Evolutionary conservation across 2,888 invertebrate genomes (phyloP).

Genomic region (Clostera curtula): DNA sequence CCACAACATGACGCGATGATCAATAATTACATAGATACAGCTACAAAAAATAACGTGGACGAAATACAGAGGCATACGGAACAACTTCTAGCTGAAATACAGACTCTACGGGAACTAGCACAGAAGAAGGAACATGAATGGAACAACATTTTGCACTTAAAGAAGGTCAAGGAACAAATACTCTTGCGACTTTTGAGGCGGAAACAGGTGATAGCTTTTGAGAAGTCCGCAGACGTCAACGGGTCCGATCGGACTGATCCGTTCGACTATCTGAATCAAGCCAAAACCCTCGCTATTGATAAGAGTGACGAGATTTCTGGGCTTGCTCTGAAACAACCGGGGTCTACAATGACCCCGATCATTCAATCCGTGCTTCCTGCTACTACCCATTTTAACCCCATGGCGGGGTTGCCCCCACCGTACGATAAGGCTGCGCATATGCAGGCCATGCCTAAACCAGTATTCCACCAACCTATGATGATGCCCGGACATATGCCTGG

Average conservation of each 20-base stretch:
- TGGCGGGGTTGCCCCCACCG: constrained; percentile 60
- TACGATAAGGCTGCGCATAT: constrained; percentile 63
- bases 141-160: constrained; percentile 87
- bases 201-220: constrained; percentile 76
- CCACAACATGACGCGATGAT: constrained; percentile 76
- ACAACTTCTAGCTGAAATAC: constrained; percentile 78
- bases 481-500: constrained; percentile 56
- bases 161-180: constrained; percentile 90
- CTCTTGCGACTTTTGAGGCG: constrained; percentile 81
- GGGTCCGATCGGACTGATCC: constrained; percentile 54
- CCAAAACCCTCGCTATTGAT: constrained; percentile 61
- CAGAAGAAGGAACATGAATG: constrained; percentile 89
- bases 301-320: constrained; percentile 69
- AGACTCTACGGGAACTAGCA: constrained; percentile 82
- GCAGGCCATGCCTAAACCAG: constrained; percentile 59
- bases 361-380: constrained; percentile 53
- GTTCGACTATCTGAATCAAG: constrained; percentile 58
- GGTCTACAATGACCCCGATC: constrained; percentile 43
- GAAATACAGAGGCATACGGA: constrained; percentile 78
- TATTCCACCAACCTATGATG: constrained; percentile 57
- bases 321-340: constrained; percentile 53
- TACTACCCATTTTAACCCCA: constrained; percentile 54
- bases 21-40: constrained; percentile 77
- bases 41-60: constrained; percentile 76
- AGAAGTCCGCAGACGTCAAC: constrained; percentile 56